Evolutionary conservation across 2,113 vertebrate species (phyloP).

Genomic region (Telmatochromis brichardi): DNA sequence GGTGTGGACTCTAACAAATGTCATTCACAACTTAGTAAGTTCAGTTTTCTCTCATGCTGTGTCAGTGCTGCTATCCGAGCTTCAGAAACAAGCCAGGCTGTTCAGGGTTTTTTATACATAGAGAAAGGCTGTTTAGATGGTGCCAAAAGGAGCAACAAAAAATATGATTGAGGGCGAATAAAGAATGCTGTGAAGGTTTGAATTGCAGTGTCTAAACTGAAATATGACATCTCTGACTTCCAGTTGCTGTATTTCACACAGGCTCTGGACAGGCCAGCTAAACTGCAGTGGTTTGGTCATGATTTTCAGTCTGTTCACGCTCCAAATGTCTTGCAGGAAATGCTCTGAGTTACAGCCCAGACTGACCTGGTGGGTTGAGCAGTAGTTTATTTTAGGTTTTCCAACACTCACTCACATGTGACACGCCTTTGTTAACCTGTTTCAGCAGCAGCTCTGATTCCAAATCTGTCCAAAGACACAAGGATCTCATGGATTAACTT

Average conservation of each 20-base stretch:
- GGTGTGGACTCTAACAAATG: constrained; percentile 95
- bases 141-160: background rate
- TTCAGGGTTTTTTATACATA: background rate
- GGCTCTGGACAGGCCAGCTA: background rate
- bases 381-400: background rate
- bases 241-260: background rate
- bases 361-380: background rate
- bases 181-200: background rate
- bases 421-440: background rate
- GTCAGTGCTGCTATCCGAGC: background rate
- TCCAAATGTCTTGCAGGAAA: background rate
- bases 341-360: background rate
- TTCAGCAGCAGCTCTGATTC: background rate
- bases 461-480: background rate
- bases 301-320: background rate
- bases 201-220: background rate
- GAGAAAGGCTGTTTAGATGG: background rate
- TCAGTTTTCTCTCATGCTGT: background rate
- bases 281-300: background rate
- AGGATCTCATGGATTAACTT: background rate
- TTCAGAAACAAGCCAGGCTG: background rate
- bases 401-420: background rate
- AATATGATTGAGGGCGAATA: rapidly evolving
- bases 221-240: background rate
- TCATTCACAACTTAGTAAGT: constrained; percentile 98